phyloP scores from a whole-genome alignment of 2,113 vertebrate genomes.

The Electrona antarctica region DNA sequence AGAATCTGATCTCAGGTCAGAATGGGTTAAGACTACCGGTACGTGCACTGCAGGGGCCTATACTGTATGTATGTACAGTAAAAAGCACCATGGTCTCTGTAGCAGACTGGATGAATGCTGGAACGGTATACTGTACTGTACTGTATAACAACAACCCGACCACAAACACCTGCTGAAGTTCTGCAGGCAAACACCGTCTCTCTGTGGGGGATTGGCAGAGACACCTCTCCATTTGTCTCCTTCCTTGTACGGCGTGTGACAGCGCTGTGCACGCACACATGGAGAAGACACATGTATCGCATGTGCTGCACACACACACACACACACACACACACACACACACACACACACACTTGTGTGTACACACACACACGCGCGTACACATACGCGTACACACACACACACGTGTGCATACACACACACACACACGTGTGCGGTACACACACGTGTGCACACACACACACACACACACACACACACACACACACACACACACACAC shows the following conservation, averaged over 20 bases:
- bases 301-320: neutral
- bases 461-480: neutral
- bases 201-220: slow-evolving; percentile 33
- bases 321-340: no score
- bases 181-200: slow-evolving; percentile 45
- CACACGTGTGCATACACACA: no score
- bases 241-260: neutral
- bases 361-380: no score
- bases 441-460: neutral
- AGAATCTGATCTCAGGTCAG: no score
- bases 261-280: neutral
- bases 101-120: slow-evolving; percentile 49
- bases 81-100: no score
- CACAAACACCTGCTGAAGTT: slow-evolving; percentile 58
- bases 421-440: no score
- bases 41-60: no score
- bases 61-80: no score
- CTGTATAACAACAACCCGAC: slow-evolving; percentile 41
- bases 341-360: no score
- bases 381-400: no score
- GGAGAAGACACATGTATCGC: no score
- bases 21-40: no score
- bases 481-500: neutral
- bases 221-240: neutral
- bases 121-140: slow-evolving; percentile 8